These are phyloP conservation scores for Melierax canorus DNA, from an alignment of 2,113 vertebrate genomes.

Conservation along the genomic window DNA sequence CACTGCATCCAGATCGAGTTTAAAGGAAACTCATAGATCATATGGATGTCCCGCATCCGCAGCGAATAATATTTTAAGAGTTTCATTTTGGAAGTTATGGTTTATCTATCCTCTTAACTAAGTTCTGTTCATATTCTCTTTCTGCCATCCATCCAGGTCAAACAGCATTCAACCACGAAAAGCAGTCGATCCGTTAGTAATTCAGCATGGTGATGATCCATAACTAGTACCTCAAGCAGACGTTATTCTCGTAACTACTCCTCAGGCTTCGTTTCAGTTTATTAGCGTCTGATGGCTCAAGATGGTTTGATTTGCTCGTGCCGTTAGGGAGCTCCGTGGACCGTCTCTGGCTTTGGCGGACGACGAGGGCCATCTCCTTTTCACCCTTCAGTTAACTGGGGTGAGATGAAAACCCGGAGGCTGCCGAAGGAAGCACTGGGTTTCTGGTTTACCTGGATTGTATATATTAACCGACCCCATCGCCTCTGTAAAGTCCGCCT, in stretches of 20 bases:
- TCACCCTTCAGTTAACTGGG: not conserved
- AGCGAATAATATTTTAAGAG: not conserved
- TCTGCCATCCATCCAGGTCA: not conserved
- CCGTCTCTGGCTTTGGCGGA: not conserved
- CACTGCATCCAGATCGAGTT: not conserved
- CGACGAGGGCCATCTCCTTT: not conserved
- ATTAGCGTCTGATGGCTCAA: not conserved
- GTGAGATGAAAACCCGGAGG: not conserved
- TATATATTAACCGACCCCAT: not conserved
- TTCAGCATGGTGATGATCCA: not conserved
- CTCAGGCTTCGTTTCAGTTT: not conserved
- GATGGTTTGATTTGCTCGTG: not conserved
- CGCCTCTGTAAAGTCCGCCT: not conserved
- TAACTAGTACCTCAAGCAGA: constrained; percentile 18
- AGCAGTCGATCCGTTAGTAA: not conserved
- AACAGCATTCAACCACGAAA: not conserved
- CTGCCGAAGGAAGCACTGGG: not conserved
- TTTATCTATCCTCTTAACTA: not conserved
- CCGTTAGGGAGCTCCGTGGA: not conserved
- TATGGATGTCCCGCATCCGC: not conserved
- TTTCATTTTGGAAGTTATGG: not conserved
- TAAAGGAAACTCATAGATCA: not conserved
- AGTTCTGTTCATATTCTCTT: not conserved
- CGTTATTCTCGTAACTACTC: constrained; percentile 1
- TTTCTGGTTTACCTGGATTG: not conserved